Evolutionary conservation across 2,888 invertebrate species (phyloP), one percentile per base, ranked within the genome.

Genomic region (Blastobasis lacticolella): DNA sequence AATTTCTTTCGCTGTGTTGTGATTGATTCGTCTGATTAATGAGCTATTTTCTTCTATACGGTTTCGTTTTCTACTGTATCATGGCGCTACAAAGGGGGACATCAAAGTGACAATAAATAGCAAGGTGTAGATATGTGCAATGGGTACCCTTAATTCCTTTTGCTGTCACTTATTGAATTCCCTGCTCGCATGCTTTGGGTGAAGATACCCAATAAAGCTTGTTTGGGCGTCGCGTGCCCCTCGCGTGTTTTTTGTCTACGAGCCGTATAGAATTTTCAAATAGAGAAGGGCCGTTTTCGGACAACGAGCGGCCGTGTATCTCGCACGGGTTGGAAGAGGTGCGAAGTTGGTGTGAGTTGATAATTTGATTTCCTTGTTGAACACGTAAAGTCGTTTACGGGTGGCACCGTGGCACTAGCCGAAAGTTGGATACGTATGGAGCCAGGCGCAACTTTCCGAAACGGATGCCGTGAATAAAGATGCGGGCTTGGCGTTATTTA

Each of bases 291-390:
- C 65, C 69, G 73, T 73, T 75, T 75, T 73, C 61, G 69, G 71
- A 67, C 69, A 67, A 75, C 73, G 70, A 77, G 79, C 78, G 75
- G 41, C 46, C 41, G 8, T 51, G 73, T 73, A 74, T 76, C 75
- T 74, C 72, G 70, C 73, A 68, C 62, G 63, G 65, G 62, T 61
- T 69, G 69, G 69, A 75, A 78, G 79, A 82, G 83, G 83, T 83
- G 78, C 71, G 67, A 85, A 83, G 79, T 81, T 82, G 64, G 76
- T 75, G 66, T 73, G 78, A 84, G 82, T 83, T 81, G 80, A 81
- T 86, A 86, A 88, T 87, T 88, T 82, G 81, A 85, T 87, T 87
- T 81, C 78, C 79, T 75, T 79, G 80, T 85, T 81, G 78, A 78
- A 85, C 83, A 86, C 83, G 82, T 82, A 82, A 84, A 82, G 78